A percentile compares a stretch with the other conserved stretches of the same genome.
Conservation (phyloP, 2,888 invertebrate genomes). For the Empis stercorea region DNA sequence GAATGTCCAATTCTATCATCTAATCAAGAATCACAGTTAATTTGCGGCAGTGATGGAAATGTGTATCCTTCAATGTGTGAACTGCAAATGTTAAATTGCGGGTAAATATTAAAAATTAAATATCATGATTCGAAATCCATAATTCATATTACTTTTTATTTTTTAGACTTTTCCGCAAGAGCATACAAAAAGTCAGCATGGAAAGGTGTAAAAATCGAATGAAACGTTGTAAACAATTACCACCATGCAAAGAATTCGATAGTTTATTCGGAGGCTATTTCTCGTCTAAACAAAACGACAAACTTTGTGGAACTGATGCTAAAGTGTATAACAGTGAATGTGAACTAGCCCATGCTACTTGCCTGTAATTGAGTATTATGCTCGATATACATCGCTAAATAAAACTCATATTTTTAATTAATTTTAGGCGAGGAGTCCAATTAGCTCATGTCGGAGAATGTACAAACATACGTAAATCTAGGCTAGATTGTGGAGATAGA, state of each 20-base stretch:
- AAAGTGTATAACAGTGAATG: slow-evolving; percentile 74
- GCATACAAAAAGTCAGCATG: slow-evolving; percentile 40
- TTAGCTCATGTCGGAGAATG: slow-evolving; percentile 81
- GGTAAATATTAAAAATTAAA: slow-evolving; percentile 50
- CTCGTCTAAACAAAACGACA: slow-evolving; percentile 50
- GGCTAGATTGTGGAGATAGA: slow-evolving; percentile 40
- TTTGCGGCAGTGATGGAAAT: slow-evolving; percentile 82
- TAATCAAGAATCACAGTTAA: slow-evolving; percentile 33
- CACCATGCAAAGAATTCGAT: slow-evolving; percentile 45
- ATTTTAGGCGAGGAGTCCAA: slow-evolving; percentile 64
- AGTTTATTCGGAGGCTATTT: slow-evolving; percentile 35
- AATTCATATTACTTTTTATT: too few species aligned
- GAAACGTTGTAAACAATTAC: slow-evolving; percentile 60
- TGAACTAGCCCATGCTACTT: slow-evolving; percentile 68
- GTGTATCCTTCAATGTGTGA: slow-evolving; percentile 82
- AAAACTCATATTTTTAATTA: slow-evolving; percentile 4
- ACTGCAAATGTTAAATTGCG: slow-evolving; percentile 77
- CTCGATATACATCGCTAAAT: background rate
- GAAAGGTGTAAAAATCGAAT: slow-evolving; percentile 66
- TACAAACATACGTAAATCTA: slow-evolving; percentile 45
- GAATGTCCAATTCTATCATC: slow-evolving; percentile 45
- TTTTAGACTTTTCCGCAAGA: slow-evolving; percentile 29
- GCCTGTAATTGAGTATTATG: slow-evolving; percentile 50
- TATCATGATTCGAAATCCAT: too few species aligned
- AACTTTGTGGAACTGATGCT: slow-evolving; percentile 83